phyloP scores from a whole-genome alignment of 2,113 vertebrate genomes.

The Labeo catla region DNA sequence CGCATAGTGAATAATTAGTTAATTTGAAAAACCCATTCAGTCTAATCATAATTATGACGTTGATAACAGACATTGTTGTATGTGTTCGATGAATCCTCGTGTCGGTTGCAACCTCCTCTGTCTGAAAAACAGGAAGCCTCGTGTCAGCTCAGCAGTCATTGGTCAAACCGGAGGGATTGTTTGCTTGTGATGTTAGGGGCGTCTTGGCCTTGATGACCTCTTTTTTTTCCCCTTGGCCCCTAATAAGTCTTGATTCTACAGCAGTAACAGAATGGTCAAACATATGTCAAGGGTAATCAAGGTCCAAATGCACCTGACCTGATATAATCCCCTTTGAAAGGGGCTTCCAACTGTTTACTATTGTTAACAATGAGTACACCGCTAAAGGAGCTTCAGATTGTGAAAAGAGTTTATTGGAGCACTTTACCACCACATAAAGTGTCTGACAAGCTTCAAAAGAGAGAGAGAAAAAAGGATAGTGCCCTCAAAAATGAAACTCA shows the following conservation, averaged over 20 bases:
- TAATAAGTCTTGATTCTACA: conserved; percentile 77
- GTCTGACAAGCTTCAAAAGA: conserved; percentile 65
- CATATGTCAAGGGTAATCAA: conserved; percentile 85
- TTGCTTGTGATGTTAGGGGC: conserved; percentile 67
- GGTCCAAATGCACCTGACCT: conserved; percentile 82
- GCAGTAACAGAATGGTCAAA: conserved; percentile 82
- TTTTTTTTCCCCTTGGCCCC: conserved; percentile 61
- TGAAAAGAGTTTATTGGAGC: conserved; percentile 71
- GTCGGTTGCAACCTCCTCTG: conserved; percentile 18
- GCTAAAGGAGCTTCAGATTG: conserved; percentile 65
- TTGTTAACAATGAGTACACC: conserved; percentile 72
- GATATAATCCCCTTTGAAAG: conserved; percentile 83
- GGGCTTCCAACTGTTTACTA: conserved; percentile 80
- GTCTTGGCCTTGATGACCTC: conserved; percentile 73
- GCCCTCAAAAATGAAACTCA: not conserved
- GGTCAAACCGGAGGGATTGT: conserved; percentile 55
- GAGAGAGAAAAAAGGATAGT: conserved; percentile 55
- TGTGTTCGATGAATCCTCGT: conserved; percentile 6
- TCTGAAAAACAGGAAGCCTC: conserved; percentile 42
- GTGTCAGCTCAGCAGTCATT: conserved; percentile 57
- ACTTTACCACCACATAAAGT: conserved; percentile 73
- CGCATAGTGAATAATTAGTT: not conserved
- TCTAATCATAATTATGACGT: not conserved
- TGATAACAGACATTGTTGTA: not conserved
- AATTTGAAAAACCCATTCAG: not conserved